Evolutionary conservation across 92 coral and sea anemone genomes (phyloP), one percentile per base, ranked within the genome.

Genomic region (Porites lobata): DNA sequence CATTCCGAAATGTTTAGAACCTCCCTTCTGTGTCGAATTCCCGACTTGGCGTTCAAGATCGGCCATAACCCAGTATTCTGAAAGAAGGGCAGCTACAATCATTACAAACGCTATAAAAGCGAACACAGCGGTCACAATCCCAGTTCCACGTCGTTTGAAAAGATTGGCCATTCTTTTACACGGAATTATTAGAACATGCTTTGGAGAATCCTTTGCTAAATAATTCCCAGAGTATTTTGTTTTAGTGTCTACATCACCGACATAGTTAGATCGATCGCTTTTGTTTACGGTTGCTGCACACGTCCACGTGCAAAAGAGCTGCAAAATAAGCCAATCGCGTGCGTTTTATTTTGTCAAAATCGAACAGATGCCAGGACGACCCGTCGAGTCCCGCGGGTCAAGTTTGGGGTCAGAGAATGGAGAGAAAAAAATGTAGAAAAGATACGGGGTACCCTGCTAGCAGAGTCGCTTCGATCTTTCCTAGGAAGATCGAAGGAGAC

Each of bases 1-100:
- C 89, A 95, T 80, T 58, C 98, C 98, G 56, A 95, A 95, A n/a
- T 78, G 83, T 78, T 95, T 95, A 8, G 90, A 85, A 13, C 98
- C 98, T 20, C 93, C 98, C 17, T 73, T 90, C 81, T 85, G 86
- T 4, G 89, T 75, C 56, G 88, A 76, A 67, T 84, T 90, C 11
- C 85, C 68, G 57, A 90, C 90, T 53, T 65, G 10, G 64, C 92
- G 83, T 12, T 88, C 91, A 17, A 95, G 89, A 79, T 90, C 92
- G 20, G 96, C 96, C 82, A 85, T 82, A 9, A 90, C 98, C 98
- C 98, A 95, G 80, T 93, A 89, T 50, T 93, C 87, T 0, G 98
- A 88, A 58, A 80, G 88, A 38, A 95, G 71, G 2, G 98, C 96
- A 19, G 90, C 86, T 6, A 90, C 89, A 6, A 95, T 69, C 94